Evolutionary conservation across 35 echinoderm and acorn worm species (phyloP).

Genomic region (Heliocidaris erythrogramma): DNA sequence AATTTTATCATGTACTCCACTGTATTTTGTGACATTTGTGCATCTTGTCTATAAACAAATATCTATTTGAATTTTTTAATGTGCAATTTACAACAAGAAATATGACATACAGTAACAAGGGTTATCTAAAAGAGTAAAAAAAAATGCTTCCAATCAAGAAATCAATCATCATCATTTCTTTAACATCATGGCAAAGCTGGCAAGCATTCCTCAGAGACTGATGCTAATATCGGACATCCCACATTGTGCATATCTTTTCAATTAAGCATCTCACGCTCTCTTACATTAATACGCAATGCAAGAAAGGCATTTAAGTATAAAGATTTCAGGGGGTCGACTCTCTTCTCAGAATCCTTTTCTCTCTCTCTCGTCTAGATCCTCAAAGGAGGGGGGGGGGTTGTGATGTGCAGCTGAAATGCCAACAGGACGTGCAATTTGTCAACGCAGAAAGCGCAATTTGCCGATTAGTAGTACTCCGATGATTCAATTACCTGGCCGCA

Average conservation of each 20-base stretch:
- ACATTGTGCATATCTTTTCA: neutral
- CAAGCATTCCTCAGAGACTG: neutral
- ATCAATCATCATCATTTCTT: neutral
- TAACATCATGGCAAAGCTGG: neutral
- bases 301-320: neutral
- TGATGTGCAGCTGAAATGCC: neutral
- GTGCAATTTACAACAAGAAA: no score
- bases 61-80: no score
- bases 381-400: neutral
- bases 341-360: neutral
- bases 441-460: slow-evolving; percentile 48
- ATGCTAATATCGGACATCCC: neutral
- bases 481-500: slow-evolving; percentile 49
- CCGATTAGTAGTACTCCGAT: slow-evolving; percentile 2
- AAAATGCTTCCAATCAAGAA: neutral
- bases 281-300: neutral
- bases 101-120: no score
- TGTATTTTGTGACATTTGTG: no score
- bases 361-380: neutral
- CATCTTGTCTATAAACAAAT: no score
- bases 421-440: slow-evolving; percentile 51
- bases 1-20: no score
- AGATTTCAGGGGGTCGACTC: neutral
- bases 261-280: neutral
- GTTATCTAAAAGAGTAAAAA: no score